Evolutionary conservation across 2,888 invertebrate genomes (phyloP).

Genomic region (Torymus tubicola): DNA sequence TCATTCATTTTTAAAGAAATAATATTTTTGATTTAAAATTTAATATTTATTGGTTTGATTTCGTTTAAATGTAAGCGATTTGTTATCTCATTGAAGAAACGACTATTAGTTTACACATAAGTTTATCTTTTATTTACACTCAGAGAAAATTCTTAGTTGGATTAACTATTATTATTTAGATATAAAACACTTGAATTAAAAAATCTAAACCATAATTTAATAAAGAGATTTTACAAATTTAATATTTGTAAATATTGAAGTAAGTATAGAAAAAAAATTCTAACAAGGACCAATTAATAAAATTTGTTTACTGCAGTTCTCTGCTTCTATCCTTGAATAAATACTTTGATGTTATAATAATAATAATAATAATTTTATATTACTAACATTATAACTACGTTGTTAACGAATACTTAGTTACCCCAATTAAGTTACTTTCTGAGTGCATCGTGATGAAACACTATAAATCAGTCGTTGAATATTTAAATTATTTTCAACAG

Average conservation of each 20-base stretch:
- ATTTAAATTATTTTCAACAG: constrained; percentile 37
- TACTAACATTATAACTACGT: too few relatives aligned
- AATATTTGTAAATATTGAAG: too few relatives aligned
- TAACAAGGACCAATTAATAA: background rate
- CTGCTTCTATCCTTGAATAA: background rate
- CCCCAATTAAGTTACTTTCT: constrained; percentile 34
- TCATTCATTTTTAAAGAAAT: constrained; percentile 24
- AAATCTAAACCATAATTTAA: background rate
- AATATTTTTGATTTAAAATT: constrained; percentile 41
- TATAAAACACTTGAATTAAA: background rate
- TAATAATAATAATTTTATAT: too few relatives aligned
- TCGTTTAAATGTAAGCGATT: constrained; percentile 47
- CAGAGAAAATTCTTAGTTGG: constrained; percentile 41
- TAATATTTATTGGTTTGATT: constrained; percentile 53
- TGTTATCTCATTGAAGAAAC: constrained; percentile 46
- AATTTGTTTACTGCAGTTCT: background rate
- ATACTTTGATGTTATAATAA: too few relatives aligned
- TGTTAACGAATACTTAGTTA: constrained; percentile 15
- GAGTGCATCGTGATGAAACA: constrained; percentile 36
- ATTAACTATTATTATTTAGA: constrained; percentile 24
- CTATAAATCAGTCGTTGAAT: constrained; percentile 51
- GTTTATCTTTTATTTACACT: constrained; percentile 46
- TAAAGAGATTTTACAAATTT: too few relatives aligned
- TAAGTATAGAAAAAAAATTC: too few relatives aligned
- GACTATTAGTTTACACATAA: constrained; percentile 51